Percentiles rank a stretch among this genome's conserved stretches.
These are phyloP conservation scores for Ophraella communa DNA, from an alignment of 2,888 invertebrate genomes.

Conservation along the genomic window DNA sequence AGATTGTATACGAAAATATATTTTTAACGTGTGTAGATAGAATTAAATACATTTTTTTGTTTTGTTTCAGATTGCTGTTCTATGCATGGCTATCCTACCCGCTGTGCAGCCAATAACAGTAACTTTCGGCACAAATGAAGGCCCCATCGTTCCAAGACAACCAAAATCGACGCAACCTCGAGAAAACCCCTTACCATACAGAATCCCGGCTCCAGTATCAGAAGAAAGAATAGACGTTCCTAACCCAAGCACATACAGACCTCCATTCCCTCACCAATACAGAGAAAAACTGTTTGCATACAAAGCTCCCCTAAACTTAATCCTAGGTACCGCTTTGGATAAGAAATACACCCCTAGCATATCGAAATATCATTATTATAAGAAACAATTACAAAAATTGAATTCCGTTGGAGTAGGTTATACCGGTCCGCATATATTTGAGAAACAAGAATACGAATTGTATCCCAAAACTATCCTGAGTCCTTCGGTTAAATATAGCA, in stretches of 20 bases:
- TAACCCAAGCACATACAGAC: conserved; percentile 54
- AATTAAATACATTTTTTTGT: conserved; percentile 11
- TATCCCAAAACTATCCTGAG: conserved; percentile 44
- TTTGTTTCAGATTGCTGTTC: conserved; percentile 51
- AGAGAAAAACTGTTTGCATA: conserved; percentile 47
- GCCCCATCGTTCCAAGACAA: conserved; percentile 53
- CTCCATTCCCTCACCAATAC: conserved; percentile 54
- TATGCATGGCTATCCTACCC: conserved; percentile 47
- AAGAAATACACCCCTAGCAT: conserved; percentile 51
- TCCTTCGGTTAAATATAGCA: conserved; percentile 45
- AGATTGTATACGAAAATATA: too few relatives aligned
- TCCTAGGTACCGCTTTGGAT: conserved; percentile 56
- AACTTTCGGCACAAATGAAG: conserved; percentile 57
- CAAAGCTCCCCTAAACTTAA: conserved; percentile 49
- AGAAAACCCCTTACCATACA: conserved; percentile 36
- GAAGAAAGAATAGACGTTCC: conserved; percentile 55
- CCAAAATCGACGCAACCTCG: conserved; percentile 35
- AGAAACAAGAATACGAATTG: conserved; percentile 53
- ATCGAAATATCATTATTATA: conserved; percentile 49
- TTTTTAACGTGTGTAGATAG: too few relatives aligned
- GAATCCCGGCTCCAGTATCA: conserved; percentile 55
- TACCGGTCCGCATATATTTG: conserved; percentile 57
- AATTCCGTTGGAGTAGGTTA: conserved; percentile 52
- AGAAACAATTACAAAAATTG: conserved; percentile 47
- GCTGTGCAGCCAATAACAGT: conserved; percentile 56